A percentile compares a stretch with the other conserved stretches of the same genome.
These are phyloP conservation scores for Oscheius sp. DNA, from an alignment of 2,888 invertebrate genomes.

Conservation along the genomic window DNA sequence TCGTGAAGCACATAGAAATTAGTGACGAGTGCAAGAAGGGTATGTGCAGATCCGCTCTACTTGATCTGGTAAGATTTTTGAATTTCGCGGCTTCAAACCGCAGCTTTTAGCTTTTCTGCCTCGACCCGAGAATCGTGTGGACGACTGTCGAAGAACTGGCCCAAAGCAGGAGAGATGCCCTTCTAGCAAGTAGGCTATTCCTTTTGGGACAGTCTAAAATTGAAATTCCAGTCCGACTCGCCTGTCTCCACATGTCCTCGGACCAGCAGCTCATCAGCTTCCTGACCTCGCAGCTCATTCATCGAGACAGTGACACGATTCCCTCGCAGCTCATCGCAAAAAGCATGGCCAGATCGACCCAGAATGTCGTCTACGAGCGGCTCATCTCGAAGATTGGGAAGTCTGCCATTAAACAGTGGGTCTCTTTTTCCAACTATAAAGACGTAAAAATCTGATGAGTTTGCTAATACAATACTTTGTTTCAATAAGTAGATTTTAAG, in stretches of 20 bases:
- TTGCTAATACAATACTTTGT: too few relatives aligned
- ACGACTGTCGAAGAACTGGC: conserved; percentile 22
- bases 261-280: background rate
- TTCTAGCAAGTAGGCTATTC: conserved; percentile 7
- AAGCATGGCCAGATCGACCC: conserved; percentile 2
- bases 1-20: conserved; percentile 22
- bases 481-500: too few relatives aligned
- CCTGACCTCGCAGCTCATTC: conserved; percentile 5
- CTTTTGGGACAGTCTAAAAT: too few relatives aligned
- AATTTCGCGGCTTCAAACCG: background rate
- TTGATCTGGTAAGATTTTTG: conserved; percentile 5
- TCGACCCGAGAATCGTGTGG: conserved; percentile 7
- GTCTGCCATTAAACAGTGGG: conserved; percentile 10
- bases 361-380: conserved; percentile 9
- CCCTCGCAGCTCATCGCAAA: conserved; percentile 14
- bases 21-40: conserved; percentile 32
- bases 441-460: too few relatives aligned
- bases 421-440: background rate
- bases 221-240: conserved; percentile 20
- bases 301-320: conserved; percentile 8
- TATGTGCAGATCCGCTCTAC: conserved; percentile 7
- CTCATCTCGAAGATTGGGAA: conserved; percentile 20
- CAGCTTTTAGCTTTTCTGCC: conserved; percentile 8
- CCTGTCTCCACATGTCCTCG: background rate
- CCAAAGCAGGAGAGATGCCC: conserved; percentile 20